Percentiles rank a stretch among this genome's conserved stretches.
phyloP scores from a whole-genome alignment of 2,113 vertebrate species.

The Euleptes europaea region DNA sequence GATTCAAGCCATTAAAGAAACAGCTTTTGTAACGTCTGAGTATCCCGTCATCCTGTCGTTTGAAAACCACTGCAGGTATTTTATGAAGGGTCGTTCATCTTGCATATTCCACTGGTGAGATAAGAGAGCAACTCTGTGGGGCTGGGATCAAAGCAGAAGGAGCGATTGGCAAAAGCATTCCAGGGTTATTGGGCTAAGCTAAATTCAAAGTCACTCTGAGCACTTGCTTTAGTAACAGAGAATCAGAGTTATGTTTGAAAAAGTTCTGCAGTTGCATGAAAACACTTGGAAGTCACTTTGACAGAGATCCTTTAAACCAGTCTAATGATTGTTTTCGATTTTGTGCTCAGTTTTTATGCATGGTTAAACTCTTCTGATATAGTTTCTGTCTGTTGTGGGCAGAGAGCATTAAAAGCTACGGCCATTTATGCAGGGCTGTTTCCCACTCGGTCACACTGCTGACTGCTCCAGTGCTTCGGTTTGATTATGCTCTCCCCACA shows the following conservation, averaged over 20 bases:
- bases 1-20: slow-evolving; percentile 97
- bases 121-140: neutral
- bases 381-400: neutral
- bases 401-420: neutral
- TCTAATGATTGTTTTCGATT: slow-evolving; percentile 36
- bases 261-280: slow-evolving; percentile 24
- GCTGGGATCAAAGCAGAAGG: neutral
- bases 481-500: no score
- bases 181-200: neutral
- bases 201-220: neutral
- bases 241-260: slow-evolving; percentile 12
- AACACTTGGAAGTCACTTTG: slow-evolving; percentile 40
- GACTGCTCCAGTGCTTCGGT: no score
- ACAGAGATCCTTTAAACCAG: slow-evolving; percentile 26
- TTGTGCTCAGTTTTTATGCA: slow-evolving; percentile 19
- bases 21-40: slow-evolving; percentile 94
- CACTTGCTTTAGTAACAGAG: neutral
- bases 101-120: neutral
- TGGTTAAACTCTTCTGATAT: slow-evolving; percentile 33
- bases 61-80: slow-evolving; percentile 98
- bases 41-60: slow-evolving; percentile 98
- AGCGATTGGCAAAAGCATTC: neutral
- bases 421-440: no score
- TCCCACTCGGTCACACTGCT: no score
- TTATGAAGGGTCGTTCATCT: neutral